Base-by-base conservation (phyloP, 2,797 vertebrate species). In the Thalassophryne amazonica region DNA sequence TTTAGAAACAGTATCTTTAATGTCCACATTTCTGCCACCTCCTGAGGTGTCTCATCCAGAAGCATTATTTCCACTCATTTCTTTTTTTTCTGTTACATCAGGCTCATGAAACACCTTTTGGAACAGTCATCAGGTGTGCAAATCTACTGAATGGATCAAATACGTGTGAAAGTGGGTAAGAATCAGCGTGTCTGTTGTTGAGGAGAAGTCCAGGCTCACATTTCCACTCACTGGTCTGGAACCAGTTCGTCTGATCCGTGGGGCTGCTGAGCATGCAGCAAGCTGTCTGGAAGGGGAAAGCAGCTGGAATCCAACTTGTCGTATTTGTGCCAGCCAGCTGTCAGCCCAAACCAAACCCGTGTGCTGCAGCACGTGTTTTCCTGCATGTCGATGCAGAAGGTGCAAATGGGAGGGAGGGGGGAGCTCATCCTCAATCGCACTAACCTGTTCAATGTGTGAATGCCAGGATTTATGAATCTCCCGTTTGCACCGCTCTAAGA, bases 1-100 rank as follows among this genome's bases (percentile, higher is more conserved):
- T 55, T 60, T 63, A 42, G 41, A 39, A 61, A 73, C 46, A 60
- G 12, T 54, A 47, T 59, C 35, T 62, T 60, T 24, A 49, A 58
- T 28, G 15, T 60, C 39, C 28, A 68, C 21, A 33, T 22, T 25
- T 47, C 30, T 43, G 46, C 29, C 23, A 20, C 35, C 33, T 16
- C 41, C 35, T 40, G 57, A 50, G n/a, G n/a, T n/a, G n/a, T n/a
- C n/a, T n/a, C n/a, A n/a, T n/a, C n/a, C n/a, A n/a, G n/a, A n/a
- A n/a, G n/a, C n/a, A n/a, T n/a, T n/a, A n/a, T n/a, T n/a, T n/a
- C n/a, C n/a, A n/a, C n/a, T n/a, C 3, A 9, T 35, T 32, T 48
- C 35, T n/a, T 37, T 46, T 18, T 62, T 15, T 32, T 28, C 41
- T 43, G 38, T 46, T 18, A n/a, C n/a, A n/a, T 31, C 19, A 48